phyloP scores from a whole-genome alignment of 2,888 invertebrate species.

The Agrochola litura region DNA sequence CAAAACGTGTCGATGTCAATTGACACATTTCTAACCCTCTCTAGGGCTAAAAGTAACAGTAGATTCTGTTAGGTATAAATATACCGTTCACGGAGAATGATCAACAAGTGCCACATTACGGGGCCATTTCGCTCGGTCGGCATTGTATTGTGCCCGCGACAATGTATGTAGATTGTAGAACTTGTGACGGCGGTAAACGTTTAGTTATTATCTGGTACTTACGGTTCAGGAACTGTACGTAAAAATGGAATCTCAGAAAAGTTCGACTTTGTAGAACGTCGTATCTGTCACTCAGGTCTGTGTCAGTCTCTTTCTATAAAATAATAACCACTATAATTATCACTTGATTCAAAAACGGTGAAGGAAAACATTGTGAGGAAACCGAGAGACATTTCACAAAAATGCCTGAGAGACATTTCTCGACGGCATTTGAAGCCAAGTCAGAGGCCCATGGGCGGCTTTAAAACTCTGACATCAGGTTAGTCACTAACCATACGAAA shows the following conservation, averaged over 20 bases:
- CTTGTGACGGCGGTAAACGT: slow-evolving; percentile 50
- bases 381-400: too few relatives aligned
- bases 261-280: background rate
- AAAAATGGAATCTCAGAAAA: background rate
- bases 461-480: too few relatives aligned
- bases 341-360: too few relatives aligned
- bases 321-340: too few relatives aligned
- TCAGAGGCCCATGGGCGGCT: too few relatives aligned
- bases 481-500: too few relatives aligned
- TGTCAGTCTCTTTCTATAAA: background rate
- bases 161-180: slow-evolving; percentile 58
- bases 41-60: slow-evolving; percentile 54
- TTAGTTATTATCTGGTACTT: slow-evolving; percentile 43
- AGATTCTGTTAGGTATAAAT: slow-evolving; percentile 58
- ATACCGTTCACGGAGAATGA: slow-evolving; percentile 58
- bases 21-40: slow-evolving; percentile 57
- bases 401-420: too few relatives aligned
- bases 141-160: slow-evolving; percentile 55
- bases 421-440: too few relatives aligned
- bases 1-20: slow-evolving; percentile 35
- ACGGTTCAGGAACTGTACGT: slow-evolving; percentile 24
- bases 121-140: slow-evolving; percentile 55
- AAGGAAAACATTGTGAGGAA: too few relatives aligned
- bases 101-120: slow-evolving; percentile 66
- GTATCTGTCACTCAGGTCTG: background rate